These are phyloP conservation scores for Saccostrea glomerata DNA, from an alignment of 1,140 invertebrate species.

Conservation along the genomic window DNA sequence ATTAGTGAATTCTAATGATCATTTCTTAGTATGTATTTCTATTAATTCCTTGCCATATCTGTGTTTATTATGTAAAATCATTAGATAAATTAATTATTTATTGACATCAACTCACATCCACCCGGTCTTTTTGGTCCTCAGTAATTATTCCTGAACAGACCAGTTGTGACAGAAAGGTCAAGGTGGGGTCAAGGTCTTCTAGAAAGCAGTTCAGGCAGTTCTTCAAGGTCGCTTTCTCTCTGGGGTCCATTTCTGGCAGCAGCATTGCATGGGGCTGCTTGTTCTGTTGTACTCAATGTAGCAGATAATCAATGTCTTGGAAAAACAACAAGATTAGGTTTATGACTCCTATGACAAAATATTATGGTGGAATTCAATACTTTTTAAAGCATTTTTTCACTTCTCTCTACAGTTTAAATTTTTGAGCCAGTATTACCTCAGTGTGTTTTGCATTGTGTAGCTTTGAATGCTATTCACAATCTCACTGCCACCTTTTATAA, in stretches of 20 bases:
- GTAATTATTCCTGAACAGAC: constrained; percentile 48
- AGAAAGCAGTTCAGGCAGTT: constrained; percentile 54
- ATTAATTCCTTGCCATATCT: neutral
- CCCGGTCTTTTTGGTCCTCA: constrained; percentile 54
- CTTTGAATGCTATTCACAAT: too few species aligned
- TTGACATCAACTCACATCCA: constrained; percentile 29
- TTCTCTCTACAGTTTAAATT: too few species aligned
- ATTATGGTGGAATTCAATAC: too few species aligned
- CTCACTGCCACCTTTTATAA: too few species aligned
- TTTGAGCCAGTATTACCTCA: too few species aligned
- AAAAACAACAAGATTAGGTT: neutral
- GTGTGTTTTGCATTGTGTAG: too few species aligned
- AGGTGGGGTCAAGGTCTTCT: constrained; percentile 56
- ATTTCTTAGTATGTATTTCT: neutral
- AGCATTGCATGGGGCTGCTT: constrained; percentile 33
- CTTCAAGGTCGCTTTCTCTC: constrained; percentile 52
- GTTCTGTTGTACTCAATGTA: neutral
- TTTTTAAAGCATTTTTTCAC: too few species aligned
- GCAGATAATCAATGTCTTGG: neutral
- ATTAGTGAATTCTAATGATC: neutral
- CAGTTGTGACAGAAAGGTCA: constrained; percentile 50
- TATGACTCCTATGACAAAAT: too few species aligned
- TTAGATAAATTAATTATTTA: neutral
- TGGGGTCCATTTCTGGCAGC: constrained; percentile 50
- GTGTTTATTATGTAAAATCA: neutral